A percentile compares a stretch with the other conserved stretches of the same genome.
phyloP scores from a whole-genome alignment of 2,888 invertebrate genomes.

The Exephanes ischioxanthus region DNA sequence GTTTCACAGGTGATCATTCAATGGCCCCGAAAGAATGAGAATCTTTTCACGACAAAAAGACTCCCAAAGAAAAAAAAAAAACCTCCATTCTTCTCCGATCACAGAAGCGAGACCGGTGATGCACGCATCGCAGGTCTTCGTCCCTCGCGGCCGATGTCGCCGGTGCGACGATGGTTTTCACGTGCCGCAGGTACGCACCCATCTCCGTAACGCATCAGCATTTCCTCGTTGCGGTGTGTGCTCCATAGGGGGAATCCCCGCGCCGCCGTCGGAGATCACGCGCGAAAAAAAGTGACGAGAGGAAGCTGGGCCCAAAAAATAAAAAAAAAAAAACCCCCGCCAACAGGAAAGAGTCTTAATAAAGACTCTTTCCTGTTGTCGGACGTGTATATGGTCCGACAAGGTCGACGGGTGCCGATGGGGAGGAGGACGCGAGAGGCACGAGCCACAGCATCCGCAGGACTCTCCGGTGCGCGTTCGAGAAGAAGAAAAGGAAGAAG shows the following conservation, averaged over 20 bases:
- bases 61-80: constrained; percentile 28
- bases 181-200: constrained; percentile 31
- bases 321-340: constrained; percentile 11
- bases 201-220: not conserved
- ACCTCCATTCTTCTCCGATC: constrained; percentile 53
- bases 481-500: constrained; percentile 25
- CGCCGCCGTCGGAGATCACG: constrained; percentile 3
- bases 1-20: constrained; percentile 62
- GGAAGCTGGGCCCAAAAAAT: constrained; percentile 1
- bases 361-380: too few relatives aligned
- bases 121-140: constrained; percentile 11
- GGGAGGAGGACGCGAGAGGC: constrained; percentile 50
- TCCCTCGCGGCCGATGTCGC: constrained; percentile 38
- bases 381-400: too few relatives aligned
- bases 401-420: constrained; percentile 65
- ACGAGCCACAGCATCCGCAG: constrained; percentile 61
- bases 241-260: not conserved
- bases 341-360: constrained; percentile 73
- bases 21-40: constrained; percentile 46
- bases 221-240: constrained; percentile 20
- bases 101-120: constrained; percentile 53
- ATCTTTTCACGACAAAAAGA: constrained; percentile 33
- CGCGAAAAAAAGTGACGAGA: constrained; percentile 58
- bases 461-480: constrained; percentile 19
- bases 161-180: constrained; percentile 23